Percentiles rank a stretch among this genome's conserved stretches.
Conservation (phyloP, 23 tunicate genomes). For the Styela plicata region DNA sequence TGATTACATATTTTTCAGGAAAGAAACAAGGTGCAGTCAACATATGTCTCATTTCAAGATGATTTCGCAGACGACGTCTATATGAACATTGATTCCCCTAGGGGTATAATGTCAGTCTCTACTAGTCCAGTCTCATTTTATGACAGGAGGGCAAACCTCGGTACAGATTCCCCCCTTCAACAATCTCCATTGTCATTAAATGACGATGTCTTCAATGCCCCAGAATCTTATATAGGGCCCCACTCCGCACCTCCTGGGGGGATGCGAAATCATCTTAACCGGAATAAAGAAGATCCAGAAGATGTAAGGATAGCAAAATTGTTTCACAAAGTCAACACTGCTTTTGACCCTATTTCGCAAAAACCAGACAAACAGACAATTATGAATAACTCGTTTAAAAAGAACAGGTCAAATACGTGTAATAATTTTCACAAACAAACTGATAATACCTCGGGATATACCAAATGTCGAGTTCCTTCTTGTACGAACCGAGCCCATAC, state of each 20-base stretch:
- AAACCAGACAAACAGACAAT: too few species aligned
- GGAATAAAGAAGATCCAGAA: background rate
- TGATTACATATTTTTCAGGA: too few species aligned
- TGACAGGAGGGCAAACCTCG: too few species aligned
- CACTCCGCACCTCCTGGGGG: background rate
- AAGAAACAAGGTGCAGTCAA: background rate
- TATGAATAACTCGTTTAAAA: too few species aligned
- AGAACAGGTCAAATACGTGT: too few species aligned
- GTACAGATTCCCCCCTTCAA: background rate
- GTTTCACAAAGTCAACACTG: constrained; percentile 1
- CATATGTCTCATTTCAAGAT: constrained; percentile 15
- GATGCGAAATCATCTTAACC: background rate
- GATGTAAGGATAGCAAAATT: constrained; percentile 1
- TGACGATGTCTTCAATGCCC: background rate
- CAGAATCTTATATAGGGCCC: background rate
- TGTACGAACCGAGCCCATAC: background rate
- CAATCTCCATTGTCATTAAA: background rate
- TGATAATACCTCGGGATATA: background rate
- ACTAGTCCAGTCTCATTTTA: background rate
- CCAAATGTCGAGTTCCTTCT: background rate
- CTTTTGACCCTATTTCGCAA: background rate
- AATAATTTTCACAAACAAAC: background rate
- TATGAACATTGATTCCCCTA: background rate
- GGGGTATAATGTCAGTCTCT: background rate
- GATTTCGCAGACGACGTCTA: background rate